Conservation (phyloP, 2,113 vertebrate species). For the Sceloporus tristichus region DNA sequence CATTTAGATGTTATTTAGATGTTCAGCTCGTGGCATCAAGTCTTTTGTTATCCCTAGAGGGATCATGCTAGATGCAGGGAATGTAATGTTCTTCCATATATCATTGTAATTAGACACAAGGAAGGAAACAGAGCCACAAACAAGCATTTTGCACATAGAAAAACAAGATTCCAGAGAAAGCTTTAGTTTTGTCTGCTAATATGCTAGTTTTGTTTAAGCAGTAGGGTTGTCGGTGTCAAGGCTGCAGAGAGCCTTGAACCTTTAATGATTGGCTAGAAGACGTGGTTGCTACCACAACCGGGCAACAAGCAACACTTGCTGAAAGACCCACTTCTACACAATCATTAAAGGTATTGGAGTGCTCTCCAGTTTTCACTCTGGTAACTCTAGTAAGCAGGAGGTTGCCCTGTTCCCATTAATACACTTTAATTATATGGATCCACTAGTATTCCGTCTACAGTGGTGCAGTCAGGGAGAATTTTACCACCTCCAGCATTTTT, state of each 20-base stretch:
- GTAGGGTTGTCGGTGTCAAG: not conserved
- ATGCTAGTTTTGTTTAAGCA: not conserved
- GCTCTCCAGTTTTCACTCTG: too few species aligned
- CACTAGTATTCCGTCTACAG: not conserved
- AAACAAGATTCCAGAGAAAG: not conserved
- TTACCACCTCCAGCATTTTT: not conserved
- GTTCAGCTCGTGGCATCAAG: not conserved
- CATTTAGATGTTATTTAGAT: not conserved
- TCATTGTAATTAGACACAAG: not conserved
- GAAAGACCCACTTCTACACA: too few species aligned
- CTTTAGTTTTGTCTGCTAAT: not conserved
- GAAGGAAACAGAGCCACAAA: not conserved
- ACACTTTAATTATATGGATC: not conserved
- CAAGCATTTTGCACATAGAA: not conserved
- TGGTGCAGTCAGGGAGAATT: not conserved
- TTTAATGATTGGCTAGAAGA: too few species aligned
- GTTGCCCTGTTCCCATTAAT: too few species aligned
- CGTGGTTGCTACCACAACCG: too few species aligned
- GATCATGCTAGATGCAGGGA: not conserved
- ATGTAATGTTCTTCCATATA: not conserved
- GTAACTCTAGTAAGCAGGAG: too few species aligned
- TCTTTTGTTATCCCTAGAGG: not conserved
- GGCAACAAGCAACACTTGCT: too few species aligned
- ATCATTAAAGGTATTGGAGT: too few species aligned
- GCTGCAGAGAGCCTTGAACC: too few species aligned